These are phyloP conservation scores for Tetramorium alpestre DNA, from an alignment of 1,140 invertebrate species.

Conservation along the genomic window DNA sequence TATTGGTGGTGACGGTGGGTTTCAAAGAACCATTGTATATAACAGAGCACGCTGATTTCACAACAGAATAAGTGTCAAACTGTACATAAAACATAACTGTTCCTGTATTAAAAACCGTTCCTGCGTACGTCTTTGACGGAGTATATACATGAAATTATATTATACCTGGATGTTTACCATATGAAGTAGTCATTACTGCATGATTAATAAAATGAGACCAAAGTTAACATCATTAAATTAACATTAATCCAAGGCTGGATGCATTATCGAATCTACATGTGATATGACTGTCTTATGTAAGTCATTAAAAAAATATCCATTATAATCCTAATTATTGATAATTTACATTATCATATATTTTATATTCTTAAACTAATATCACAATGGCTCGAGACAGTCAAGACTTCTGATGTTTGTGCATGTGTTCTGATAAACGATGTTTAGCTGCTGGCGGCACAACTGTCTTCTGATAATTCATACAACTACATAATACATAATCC, in stretches of 20 bases:
- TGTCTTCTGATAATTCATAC: conserved; percentile 38
- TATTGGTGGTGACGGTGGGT: conserved; percentile 69
- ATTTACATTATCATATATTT: conserved; percentile 75
- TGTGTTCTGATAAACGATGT: conserved; percentile 58
- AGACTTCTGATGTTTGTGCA: conserved; percentile 76
- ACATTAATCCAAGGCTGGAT: conserved; percentile 59
- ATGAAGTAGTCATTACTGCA: conserved; percentile 58
- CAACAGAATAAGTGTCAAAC: conserved; percentile 66
- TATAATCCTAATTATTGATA: conserved; percentile 74
- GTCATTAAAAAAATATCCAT: conserved; percentile 81
- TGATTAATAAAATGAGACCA: conserved; percentile 61
- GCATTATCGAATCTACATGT: conserved; percentile 66
- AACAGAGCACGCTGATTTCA: conserved; percentile 64
- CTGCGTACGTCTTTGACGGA: conserved; percentile 44
- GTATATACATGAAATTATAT: conserved; percentile 73
- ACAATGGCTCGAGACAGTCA: conserved; percentile 83
- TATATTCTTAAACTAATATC: conserved; percentile 83
- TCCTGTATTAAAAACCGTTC: conserved; percentile 59
- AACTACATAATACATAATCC: conserved; percentile 62
- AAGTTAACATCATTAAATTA: conserved; percentile 69
- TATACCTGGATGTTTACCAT: conserved; percentile 62
- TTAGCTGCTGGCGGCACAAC: background rate
- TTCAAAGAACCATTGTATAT: conserved; percentile 62
- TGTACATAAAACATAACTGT: conserved; percentile 66
- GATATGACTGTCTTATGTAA: conserved; percentile 70